A percentile compares a stretch with the other conserved stretches of the same genome.
Conservation (phyloP, 2,888 invertebrate species). For the Pyrgus malvae region DNA sequence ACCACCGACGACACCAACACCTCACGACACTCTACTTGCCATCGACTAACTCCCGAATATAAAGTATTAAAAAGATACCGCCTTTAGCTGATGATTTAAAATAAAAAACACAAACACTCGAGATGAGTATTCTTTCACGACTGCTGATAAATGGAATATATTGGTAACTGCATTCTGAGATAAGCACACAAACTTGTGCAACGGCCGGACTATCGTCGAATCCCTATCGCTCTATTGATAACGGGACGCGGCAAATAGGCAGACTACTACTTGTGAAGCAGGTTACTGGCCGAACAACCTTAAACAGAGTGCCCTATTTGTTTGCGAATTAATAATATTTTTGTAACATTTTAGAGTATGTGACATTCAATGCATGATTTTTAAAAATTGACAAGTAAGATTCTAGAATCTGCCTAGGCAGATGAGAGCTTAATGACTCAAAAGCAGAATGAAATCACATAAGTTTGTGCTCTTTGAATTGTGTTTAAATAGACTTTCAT, state of each 20-base stretch:
- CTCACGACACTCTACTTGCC: slow-evolving; percentile 44
- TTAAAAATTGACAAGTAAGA: no score
- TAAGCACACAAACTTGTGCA: slow-evolving; percentile 60
- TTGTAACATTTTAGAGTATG: no score
- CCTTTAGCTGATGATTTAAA: slow-evolving; percentile 38
- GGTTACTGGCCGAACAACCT: slow-evolving; percentile 55
- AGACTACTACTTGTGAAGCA: slow-evolving; percentile 50
- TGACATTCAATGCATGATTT: no score
- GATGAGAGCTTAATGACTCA: no score
- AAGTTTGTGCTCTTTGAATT: slow-evolving; percentile 9
- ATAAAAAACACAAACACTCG: slow-evolving; percentile 29
- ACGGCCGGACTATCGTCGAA: slow-evolving; percentile 56
- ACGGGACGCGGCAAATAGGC: slow-evolving; percentile 58
- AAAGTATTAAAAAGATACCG: slow-evolving; percentile 28
- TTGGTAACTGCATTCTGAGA: slow-evolving; percentile 65
- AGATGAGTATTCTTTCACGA: slow-evolving; percentile 46
- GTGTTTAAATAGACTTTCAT: slow-evolving; percentile 21
- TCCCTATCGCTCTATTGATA: slow-evolving; percentile 63
- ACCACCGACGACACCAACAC: slow-evolving; percentile 59
- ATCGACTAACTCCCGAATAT: slow-evolving; percentile 44
- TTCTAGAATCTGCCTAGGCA: no score
- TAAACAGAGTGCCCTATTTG: slow-evolving; percentile 53
- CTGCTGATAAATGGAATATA: slow-evolving; percentile 54
- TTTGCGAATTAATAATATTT: slow-evolving; percentile 19
- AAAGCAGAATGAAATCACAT: slow-evolving; percentile 2